A percentile compares a stretch with the other conserved stretches of the same genome.
Conservation (phyloP, 2,113 vertebrate genomes). For the Pelmatolapia mariae region DNA sequence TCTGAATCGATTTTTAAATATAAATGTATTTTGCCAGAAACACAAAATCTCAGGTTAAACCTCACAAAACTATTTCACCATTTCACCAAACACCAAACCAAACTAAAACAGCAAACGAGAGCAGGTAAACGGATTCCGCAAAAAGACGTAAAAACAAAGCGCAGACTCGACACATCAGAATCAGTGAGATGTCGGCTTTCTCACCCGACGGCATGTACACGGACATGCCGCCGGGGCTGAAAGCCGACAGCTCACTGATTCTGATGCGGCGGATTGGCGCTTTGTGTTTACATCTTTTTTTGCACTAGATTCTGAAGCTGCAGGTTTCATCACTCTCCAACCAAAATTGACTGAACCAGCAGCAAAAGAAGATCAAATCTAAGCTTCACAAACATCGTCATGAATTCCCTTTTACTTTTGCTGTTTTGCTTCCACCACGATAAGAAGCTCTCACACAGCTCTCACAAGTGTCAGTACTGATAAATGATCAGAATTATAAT, state of each 20-base stretch:
- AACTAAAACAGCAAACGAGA: background rate
- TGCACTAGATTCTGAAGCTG: background rate
- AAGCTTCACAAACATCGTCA: background rate
- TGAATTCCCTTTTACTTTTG: background rate
- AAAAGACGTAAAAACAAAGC: background rate
- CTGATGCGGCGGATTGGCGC: fast-evolving
- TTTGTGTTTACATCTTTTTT: background rate
- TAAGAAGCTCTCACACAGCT: background rate
- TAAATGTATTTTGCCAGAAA: background rate
- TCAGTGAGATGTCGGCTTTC: background rate
- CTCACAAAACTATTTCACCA: background rate
- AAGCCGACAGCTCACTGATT: background rate
- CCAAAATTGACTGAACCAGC: background rate
- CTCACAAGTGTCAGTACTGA: background rate
- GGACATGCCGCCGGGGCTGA: fast-evolving
- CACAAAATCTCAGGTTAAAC: background rate
- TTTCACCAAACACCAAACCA: background rate
- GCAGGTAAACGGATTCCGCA: background rate
- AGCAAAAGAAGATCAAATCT: background rate
- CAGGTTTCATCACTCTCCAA: background rate
- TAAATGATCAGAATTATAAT: background rate
- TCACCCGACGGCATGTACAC: background rate
- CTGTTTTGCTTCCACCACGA: background rate
- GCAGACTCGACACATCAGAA: background rate
- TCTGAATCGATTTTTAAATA: background rate